Conservation (phyloP, 2,888 invertebrate genomes). For the Marasmarcha lunaedactyla region DNA sequence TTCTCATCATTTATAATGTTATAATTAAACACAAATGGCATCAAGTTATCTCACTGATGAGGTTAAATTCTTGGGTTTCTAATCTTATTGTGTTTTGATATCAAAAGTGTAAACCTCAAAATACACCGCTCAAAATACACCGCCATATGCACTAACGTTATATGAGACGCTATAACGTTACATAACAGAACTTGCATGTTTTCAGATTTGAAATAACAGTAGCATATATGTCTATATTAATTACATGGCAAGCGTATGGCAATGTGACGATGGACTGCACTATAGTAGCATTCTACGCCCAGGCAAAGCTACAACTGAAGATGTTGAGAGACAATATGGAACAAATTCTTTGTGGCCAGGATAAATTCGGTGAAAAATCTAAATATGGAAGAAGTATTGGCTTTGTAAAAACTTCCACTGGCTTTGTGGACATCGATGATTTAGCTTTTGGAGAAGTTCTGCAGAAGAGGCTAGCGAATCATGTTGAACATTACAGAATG, state of each 20-base stretch:
- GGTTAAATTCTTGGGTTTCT: no score
- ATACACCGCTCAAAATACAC: no score
- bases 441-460: conserved; percentile 11
- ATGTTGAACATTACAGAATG: conserved; percentile 35
- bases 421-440: background rate
- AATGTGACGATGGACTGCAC: conserved; percentile 51
- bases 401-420: background rate
- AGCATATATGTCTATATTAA: conserved; percentile 31
- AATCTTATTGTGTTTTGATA: no score
- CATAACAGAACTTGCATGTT: no score
- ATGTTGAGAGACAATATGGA: conserved; percentile 41
- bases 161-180: no score
- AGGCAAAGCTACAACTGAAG: conserved; percentile 39
- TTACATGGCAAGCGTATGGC: conserved; percentile 40
- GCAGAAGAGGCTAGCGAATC: conserved; percentile 30
- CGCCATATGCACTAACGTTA: no score
- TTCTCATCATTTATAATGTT: no score
- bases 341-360: conserved; percentile 23
- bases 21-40: no score
- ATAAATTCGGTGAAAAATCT: conserved; percentile 10
- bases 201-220: conserved; percentile 26
- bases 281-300: conserved; percentile 42
- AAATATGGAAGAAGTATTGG: background rate
- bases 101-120: no score
- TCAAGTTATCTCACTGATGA: no score